Percentiles rank a stretch among this genome's conserved stretches.
These are phyloP conservation scores for Lasiommata megera DNA, from an alignment of 2,888 invertebrate genomes.

Conservation along the genomic window DNA sequence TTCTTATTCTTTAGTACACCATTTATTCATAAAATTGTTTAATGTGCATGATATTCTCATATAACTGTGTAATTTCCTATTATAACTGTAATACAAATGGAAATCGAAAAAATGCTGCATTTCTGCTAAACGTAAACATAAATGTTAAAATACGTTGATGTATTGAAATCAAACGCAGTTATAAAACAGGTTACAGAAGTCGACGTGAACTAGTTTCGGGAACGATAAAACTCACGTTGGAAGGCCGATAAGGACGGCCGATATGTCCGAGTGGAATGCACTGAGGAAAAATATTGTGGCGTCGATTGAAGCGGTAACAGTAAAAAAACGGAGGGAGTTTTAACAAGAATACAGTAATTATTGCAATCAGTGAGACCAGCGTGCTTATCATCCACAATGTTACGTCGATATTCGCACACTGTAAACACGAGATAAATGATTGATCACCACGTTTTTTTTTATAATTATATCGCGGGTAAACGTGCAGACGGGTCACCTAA, in stretches of 20 bases:
- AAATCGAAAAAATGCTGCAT: not conserved
- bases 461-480: too few relatives aligned
- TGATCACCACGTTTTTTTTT: too few relatives aligned
- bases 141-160: not conserved
- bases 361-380: slow-evolving; percentile 1
- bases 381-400: not conserved
- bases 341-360: slow-evolving; percentile 2
- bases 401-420: slow-evolving; percentile 2
- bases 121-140: not conserved
- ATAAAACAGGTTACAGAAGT: slow-evolving; percentile 22
- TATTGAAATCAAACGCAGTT: slow-evolving; percentile 1
- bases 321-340: slow-evolving; percentile 3
- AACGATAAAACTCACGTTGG: slow-evolving; percentile 28
- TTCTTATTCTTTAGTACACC: too few relatives aligned
- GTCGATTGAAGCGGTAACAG: not conserved
- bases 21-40: too few relatives aligned
- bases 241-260: slow-evolving; percentile 14
- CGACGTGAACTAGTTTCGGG: slow-evolving; percentile 27
- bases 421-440: too few relatives aligned
- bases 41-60: too few relatives aligned
- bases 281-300: slow-evolving; percentile 8
- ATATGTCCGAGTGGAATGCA: slow-evolving; percentile 7
- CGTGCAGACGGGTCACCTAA: too few relatives aligned
- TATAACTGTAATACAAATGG: not conserved
- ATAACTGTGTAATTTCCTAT: too few relatives aligned